Evolutionary conservation across 2,113 vertebrate genomes (phyloP).

Genomic region (Symphodus melops): DNA sequence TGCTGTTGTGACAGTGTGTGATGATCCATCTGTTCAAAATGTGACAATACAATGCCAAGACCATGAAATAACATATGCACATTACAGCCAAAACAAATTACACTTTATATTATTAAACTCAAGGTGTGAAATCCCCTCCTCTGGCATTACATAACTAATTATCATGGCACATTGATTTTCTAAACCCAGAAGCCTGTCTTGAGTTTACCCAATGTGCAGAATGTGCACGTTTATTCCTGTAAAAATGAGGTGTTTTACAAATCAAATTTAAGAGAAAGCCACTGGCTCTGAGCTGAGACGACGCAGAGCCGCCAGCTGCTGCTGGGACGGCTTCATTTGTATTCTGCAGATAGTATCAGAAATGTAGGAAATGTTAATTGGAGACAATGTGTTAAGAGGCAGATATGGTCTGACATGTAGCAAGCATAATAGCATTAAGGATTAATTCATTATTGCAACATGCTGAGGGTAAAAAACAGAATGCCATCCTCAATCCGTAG

Average conservation of each 20-base stretch:
- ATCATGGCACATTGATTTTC: constrained; percentile 79
- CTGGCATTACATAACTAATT: constrained; percentile 78
- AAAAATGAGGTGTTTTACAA: constrained; percentile 64
- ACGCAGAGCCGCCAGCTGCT: constrained; percentile 60
- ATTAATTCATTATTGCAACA: constrained; percentile 66
- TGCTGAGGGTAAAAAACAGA: constrained; percentile 53
- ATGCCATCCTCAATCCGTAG: constrained; percentile 43
- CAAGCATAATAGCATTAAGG: constrained; percentile 66
- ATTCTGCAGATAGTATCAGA: constrained; percentile 77
- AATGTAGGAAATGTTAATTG: constrained; percentile 79
- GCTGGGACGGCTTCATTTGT: constrained; percentile 73
- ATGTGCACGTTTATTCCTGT: constrained; percentile 62
- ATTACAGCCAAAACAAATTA: constrained; percentile 69
- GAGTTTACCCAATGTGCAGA: constrained; percentile 69
- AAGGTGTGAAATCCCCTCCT: constrained; percentile 77
- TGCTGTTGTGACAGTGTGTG: constrained; percentile 10
- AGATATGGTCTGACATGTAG: constrained; percentile 74
- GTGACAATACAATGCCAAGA: constrained; percentile 27
- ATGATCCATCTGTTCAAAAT: constrained; percentile 39
- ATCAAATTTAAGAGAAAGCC: constrained; percentile 62
- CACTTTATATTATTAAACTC: constrained; percentile 74
- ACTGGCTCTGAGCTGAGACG: constrained; percentile 46
- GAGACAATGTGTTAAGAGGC: constrained; percentile 70
- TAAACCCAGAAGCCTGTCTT: constrained; percentile 70
- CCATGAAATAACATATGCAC: constrained; percentile 56